phyloP scores from a whole-genome alignment of 1,140 invertebrate species.

The Cyclina sinensis region DNA sequence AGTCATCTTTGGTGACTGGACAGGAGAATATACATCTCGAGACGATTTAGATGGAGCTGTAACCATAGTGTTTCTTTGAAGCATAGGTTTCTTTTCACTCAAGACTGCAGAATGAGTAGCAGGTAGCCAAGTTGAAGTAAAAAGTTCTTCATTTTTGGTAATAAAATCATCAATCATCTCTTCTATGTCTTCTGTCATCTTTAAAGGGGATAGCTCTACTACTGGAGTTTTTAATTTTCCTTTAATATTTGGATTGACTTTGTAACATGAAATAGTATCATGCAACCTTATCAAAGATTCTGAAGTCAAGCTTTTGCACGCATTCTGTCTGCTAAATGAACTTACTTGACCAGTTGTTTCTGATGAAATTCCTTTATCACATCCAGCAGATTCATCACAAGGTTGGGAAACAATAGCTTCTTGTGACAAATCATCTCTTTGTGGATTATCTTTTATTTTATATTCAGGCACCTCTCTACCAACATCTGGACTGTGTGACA shows the following conservation, averaged over 20 bases:
- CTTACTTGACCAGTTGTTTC: not conserved
- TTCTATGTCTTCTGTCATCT: not conserved
- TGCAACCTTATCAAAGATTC: not conserved
- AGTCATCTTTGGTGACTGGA: not conserved
- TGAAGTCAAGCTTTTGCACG: not conserved
- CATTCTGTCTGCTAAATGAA: not conserved
- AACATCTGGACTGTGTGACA: not conserved
- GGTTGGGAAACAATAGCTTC: not conserved
- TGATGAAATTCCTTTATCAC: not conserved
- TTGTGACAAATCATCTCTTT: not conserved
- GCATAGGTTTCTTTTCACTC: not conserved
- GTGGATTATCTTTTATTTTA: not conserved
- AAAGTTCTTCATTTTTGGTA: not conserved
- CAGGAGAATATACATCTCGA: not conserved
- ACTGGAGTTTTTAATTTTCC: not conserved
- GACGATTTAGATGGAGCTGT: not conserved
- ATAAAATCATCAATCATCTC: conserved; percentile 4
- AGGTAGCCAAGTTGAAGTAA: not conserved
- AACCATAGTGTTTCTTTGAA: not conserved
- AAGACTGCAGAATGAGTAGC: not conserved
- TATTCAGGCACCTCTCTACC: not conserved
- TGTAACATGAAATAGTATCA: not conserved
- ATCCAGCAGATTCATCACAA: not conserved
- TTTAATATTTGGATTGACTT: not conserved
- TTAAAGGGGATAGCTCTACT: not conserved